Percentiles rank a stretch among this genome's conserved stretches.
Evolutionary conservation across 2,797 vertebrate species (phyloP).

Genomic region (Tolypeutes matacus): DNA sequence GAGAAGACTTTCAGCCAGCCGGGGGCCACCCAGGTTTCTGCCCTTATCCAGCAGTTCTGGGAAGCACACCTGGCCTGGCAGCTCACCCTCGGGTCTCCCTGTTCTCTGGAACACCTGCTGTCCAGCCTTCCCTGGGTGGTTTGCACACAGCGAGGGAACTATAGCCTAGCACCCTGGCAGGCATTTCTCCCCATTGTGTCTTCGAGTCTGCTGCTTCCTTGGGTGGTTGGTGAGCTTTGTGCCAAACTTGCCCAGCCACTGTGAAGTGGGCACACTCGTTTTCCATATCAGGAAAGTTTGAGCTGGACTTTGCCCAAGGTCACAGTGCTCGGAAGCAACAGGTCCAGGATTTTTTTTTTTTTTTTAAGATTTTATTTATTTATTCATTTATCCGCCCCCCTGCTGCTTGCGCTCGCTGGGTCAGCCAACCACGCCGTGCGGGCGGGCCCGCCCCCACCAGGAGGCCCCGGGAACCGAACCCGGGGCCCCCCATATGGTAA

Average conservation of each 20-base stretch:
- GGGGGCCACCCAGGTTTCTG: rapidly evolving
- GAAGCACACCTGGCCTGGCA: neutral
- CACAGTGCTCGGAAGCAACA: neutral
- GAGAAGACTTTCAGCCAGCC: neutral
- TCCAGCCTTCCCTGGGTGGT: rapidly evolving
- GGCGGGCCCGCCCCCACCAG: no score
- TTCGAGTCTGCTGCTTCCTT: neutral
- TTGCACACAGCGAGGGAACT: no score
- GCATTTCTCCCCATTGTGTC: rapidly evolving
- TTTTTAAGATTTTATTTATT: no score
- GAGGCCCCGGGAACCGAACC: no score
- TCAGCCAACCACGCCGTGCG: no score
- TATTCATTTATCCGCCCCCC: no score
- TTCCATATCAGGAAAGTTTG: neutral
- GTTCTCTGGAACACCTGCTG: neutral
- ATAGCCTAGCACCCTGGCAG: rapidly evolving
- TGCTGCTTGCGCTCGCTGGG: no score
- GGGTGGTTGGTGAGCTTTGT: neutral
- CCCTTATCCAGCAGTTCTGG: neutral
- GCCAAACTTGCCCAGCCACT: neutral
- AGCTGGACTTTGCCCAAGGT: neutral
- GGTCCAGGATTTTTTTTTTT: neutral
- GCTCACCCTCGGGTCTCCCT: neutral
- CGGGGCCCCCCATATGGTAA: no score
- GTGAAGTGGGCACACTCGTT: neutral